A percentile compares a stretch with the other conserved stretches of the same genome.
Evolutionary conservation across 2,797 vertebrate genomes (phyloP).

Genomic region (Helostoma temminkii): DNA sequence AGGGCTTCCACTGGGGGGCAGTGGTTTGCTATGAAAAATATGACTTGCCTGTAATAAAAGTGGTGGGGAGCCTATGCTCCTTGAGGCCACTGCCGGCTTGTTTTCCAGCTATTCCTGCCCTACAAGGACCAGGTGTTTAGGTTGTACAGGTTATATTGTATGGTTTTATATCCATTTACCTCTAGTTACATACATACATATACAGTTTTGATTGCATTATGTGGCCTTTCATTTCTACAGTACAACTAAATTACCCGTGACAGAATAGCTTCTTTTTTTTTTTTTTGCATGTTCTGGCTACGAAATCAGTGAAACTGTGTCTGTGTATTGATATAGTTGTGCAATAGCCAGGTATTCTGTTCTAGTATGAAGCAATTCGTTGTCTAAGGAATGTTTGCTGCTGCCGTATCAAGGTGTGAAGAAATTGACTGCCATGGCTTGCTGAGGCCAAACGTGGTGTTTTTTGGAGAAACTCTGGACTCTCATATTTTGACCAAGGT

Average conservation of each 20-base stretch:
- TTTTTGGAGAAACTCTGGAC: conserved; percentile 96
- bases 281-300: not conserved
- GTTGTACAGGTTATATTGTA: no score
- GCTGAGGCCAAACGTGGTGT: conserved; percentile 94
- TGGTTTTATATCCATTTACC: no score
- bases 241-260: not conserved
- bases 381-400: conserved; percentile 1
- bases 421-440: conserved; percentile 89
- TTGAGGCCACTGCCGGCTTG: no score
- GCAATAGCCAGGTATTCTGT: not conserved
- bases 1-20: conserved; percentile 59
- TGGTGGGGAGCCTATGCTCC: no score
- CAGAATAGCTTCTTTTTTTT: not conserved
- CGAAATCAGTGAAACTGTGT: not conserved
- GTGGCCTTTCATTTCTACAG: not conserved
- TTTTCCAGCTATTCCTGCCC: no score
- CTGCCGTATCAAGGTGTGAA: conserved; percentile 85
- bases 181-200: no score
- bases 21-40: conserved; percentile 8
- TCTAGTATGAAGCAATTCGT: conserved; percentile 4
- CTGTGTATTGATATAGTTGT: not conserved
- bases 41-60: no score
- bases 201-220: no score
- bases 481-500: conserved; percentile 90
- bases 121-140: no score